A percentile compares a stretch with the other conserved stretches of the same genome.
phyloP scores from a whole-genome alignment of 2,113 vertebrate species.

The Equus quagga region DNA sequence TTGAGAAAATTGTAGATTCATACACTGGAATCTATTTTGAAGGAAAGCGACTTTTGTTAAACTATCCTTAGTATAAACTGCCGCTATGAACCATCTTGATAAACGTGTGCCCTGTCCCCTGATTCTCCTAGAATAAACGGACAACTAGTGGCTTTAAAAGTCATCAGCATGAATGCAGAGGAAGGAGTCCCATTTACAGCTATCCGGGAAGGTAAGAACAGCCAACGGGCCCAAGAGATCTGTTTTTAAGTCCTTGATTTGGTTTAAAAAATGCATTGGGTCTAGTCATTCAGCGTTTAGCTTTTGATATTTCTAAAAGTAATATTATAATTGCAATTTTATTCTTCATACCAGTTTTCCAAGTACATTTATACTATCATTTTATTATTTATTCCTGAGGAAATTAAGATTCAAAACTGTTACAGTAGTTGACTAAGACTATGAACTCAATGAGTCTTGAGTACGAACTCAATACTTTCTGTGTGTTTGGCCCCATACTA shows the following conservation, averaged over 20 bases:
- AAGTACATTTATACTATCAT: not conserved
- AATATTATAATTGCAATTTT: not conserved
- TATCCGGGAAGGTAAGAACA: conserved; percentile 92
- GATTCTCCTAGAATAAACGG: conserved; percentile 90
- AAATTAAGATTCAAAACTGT: conserved; percentile 24
- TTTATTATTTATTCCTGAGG: conserved; percentile 58
- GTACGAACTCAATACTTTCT: not conserved
- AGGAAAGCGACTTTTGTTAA: conserved; percentile 2
- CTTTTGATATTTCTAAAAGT: conserved; percentile 46
- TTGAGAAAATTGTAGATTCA: conserved; percentile 30
- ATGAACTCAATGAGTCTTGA: conserved; percentile 6
- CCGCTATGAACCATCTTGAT: not conserved
- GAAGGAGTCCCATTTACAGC: conserved; percentile 95
- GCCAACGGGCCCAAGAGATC: not conserved
- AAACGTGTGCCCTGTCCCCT: not conserved
- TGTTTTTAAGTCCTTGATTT: not conserved
- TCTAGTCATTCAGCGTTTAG: not conserved
- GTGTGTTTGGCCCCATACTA: not conserved
- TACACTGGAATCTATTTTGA: not conserved
- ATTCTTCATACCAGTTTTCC: conserved; percentile 12
- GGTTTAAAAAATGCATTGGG: not conserved
- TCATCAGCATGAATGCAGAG: conserved; percentile 92
- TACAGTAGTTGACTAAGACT: conserved; percentile 26
- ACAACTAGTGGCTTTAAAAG: conserved; percentile 94
- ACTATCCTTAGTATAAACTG: not conserved